phyloP scores from a whole-genome alignment of 2,113 vertebrate species.

The Pantherophis guttatus region DNA sequence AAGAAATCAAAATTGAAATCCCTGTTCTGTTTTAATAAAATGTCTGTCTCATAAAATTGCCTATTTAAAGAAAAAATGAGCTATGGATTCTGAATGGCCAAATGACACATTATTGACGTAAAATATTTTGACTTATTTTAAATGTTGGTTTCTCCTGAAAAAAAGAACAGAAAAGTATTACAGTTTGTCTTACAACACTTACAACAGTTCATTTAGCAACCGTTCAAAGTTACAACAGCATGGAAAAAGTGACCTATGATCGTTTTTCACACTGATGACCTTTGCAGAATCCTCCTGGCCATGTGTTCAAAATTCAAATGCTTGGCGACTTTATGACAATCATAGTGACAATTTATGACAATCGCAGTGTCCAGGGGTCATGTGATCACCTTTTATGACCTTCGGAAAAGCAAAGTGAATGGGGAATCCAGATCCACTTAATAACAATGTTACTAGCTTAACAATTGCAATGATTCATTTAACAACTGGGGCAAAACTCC shows the following conservation, averaged over 20 bases:
- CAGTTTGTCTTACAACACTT: neutral
- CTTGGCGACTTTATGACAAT: neutral
- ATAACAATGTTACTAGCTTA: neutral
- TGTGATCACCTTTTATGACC: neutral
- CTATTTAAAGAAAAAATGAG: neutral
- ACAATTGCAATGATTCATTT: neutral
- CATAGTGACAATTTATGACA: neutral
- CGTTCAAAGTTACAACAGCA: neutral
- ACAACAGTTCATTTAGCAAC: neutral
- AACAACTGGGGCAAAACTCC: neutral
- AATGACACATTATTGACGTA: neutral
- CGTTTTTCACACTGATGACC: neutral
- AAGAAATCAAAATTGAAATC: no score
- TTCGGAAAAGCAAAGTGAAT: neutral
- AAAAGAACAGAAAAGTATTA: neutral
- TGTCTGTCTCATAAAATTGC: neutral
- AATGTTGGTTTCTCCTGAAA: neutral
- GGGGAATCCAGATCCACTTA: neutral
- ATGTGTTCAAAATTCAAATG: neutral
- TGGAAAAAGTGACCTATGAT: neutral
- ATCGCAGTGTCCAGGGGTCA: neutral
- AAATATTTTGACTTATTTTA: neutral
- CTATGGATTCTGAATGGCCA: neutral
- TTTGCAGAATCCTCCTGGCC: neutral
- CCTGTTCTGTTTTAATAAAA: neutral